Conservation (phyloP, 2,113 vertebrate genomes). For the Poicephalus gulielmi region DNA sequence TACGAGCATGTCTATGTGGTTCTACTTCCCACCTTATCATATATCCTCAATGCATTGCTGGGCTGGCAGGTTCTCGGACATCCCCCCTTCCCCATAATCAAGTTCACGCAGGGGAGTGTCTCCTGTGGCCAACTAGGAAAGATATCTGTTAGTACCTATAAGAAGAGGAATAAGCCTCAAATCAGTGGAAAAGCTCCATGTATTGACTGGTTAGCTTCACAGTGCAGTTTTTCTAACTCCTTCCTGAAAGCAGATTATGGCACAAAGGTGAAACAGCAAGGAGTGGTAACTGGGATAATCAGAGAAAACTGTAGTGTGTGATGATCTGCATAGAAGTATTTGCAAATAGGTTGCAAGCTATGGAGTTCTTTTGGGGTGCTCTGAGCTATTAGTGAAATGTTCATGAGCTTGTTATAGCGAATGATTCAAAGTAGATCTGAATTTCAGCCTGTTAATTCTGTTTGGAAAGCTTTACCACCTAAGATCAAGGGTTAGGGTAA, state of each 20-base stretch:
- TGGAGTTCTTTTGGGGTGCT: background rate
- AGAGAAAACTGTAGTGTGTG: background rate
- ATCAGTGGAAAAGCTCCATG: background rate
- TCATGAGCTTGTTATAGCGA: background rate
- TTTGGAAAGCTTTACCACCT: background rate
- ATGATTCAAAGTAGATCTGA: background rate
- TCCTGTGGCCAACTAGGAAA: background rate
- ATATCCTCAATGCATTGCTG: fast-evolving
- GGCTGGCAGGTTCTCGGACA: background rate
- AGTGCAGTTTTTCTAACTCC: background rate
- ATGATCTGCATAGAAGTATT: background rate
- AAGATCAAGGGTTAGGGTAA: background rate
- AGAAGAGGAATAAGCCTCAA: background rate
- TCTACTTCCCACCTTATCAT: background rate
- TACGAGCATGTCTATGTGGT: fast-evolving
- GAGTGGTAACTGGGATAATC: background rate
- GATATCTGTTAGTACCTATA: background rate
- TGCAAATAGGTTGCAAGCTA: background rate
- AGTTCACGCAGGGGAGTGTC: background rate
- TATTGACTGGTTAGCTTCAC: background rate
- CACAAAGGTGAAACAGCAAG: background rate
- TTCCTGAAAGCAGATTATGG: background rate
- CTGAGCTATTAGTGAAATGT: background rate
- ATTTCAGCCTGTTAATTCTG: background rate
- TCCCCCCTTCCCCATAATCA: background rate